Evolutionary conservation across 2,888 invertebrate species (phyloP).

Genomic region (Rugalucina vietnamica): DNA sequence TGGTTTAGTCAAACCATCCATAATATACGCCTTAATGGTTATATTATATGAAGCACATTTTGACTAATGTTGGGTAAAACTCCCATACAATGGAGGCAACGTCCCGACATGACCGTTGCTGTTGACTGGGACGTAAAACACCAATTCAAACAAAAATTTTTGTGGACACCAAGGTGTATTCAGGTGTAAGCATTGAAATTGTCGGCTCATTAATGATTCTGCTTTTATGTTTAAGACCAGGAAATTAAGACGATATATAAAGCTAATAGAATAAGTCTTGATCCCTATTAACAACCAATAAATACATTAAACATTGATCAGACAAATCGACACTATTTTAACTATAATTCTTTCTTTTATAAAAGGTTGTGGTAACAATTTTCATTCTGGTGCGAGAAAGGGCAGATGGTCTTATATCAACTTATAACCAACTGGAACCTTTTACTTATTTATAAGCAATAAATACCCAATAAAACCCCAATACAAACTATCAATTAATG

Average conservation of each 20-base stretch:
- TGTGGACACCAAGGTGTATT: no score
- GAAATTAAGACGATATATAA: conserved; percentile 1
- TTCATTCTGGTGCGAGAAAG: not conserved
- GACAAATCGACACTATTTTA: not conserved
- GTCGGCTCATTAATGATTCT: conserved; percentile 6
- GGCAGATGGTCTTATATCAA: conserved; percentile 3
- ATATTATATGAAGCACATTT: no score
- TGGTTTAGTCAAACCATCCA: no score
- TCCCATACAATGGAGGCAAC: no score
- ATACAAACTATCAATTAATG: conserved; percentile 57
- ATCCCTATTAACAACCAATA: conserved; percentile 11
- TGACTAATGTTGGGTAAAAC: no score
- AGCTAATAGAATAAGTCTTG: not conserved
- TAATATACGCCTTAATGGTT: no score
- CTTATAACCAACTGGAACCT: not conserved
- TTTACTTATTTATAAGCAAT: conserved; percentile 46
- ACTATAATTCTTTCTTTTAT: not conserved
- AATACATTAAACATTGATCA: conserved; percentile 16
- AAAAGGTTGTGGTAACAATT: not conserved
- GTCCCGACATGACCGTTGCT: no score
- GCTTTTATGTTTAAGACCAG: not conserved
- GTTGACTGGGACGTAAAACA: no score
- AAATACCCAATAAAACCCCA: conserved; percentile 22
- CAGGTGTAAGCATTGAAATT: no score
- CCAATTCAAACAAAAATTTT: no score